A percentile compares a stretch with the other conserved stretches of the same genome.
Evolutionary conservation across 2,797 vertebrate genomes (phyloP).

Genomic region (Momotus momota): DNA sequence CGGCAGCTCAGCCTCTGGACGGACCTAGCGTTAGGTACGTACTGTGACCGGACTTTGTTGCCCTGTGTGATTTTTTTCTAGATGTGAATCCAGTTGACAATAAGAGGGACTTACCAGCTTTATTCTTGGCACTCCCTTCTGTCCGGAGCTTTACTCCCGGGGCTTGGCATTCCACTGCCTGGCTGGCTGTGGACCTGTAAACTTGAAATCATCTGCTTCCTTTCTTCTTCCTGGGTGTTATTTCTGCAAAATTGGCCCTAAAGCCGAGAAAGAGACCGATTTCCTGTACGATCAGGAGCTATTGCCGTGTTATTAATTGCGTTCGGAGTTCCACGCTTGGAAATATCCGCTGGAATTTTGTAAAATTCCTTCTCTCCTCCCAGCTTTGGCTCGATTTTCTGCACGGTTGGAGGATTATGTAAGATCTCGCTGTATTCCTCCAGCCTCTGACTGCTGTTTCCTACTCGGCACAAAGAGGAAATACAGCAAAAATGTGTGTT

Average conservation of each 20-base stretch:
- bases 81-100: neutral
- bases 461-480: slow-evolving; percentile 44
- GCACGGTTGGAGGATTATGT: slow-evolving; percentile 46
- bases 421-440: slow-evolving; percentile 40
- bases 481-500: neutral
- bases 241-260: neutral
- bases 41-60: neutral
- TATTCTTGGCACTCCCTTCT: neutral
- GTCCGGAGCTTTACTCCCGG: neutral
- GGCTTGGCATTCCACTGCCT: neutral
- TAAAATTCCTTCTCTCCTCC: neutral
- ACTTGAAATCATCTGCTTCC: neutral
- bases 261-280: neutral
- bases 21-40: neutral
- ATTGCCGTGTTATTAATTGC: neutral
- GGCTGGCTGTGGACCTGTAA: neutral
- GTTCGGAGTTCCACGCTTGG: neutral
- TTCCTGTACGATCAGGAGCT: neutral
- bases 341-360: neutral
- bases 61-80: neutral
- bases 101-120: neutral
- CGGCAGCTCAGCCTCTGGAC: neutral
- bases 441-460: slow-evolving; percentile 10
- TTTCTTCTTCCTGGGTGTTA: neutral
- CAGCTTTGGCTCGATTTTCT: neutral